A percentile compares a stretch with the other conserved stretches of the same genome.
phyloP scores from a whole-genome alignment of 1,140 invertebrate species.

The Solenopsis fugax region DNA sequence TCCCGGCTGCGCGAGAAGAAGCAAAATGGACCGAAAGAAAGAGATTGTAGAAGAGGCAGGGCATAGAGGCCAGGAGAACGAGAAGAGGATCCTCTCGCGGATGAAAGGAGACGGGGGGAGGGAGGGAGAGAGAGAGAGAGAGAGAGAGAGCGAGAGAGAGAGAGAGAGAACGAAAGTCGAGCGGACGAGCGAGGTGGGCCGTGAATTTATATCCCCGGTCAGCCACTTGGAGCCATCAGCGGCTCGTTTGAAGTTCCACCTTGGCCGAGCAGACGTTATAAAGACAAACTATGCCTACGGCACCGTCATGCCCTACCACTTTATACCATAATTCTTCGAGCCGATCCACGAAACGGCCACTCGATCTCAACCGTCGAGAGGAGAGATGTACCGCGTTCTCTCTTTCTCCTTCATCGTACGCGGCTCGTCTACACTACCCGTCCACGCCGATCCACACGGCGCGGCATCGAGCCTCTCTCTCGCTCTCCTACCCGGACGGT shows the following conservation, averaged over 20 bases:
- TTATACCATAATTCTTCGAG: conserved; percentile 85
- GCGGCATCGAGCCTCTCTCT: conserved; percentile 57
- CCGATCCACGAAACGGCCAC: conserved; percentile 78
- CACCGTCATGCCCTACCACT: conserved; percentile 85
- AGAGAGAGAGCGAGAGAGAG: conserved; percentile 9
- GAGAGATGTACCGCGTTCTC: conserved; percentile 72
- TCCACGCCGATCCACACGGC: conserved; percentile 53
- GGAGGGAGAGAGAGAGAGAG: conserved; percentile 41
- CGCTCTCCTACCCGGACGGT: conserved; percentile 57
- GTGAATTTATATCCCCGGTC: conserved; percentile 86
- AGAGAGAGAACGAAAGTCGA: conserved; percentile 52
- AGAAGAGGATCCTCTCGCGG: conserved; percentile 32
- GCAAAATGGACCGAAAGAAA: conserved; percentile 65
- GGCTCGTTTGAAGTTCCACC: conserved; percentile 86
- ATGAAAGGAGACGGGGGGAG: conserved; percentile 50
- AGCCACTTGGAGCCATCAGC: conserved; percentile 87
- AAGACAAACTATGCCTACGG: conserved; percentile 87
- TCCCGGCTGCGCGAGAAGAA: conserved; percentile 15
- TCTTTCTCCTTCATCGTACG: conserved; percentile 64
- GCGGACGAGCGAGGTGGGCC: conserved; percentile 80
- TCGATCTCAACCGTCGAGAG: conserved; percentile 70
- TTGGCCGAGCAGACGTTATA: conserved; percentile 85
- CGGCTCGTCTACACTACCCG: conserved; percentile 28
- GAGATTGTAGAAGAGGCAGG: conserved; percentile 76
- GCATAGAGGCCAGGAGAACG: conserved; percentile 60